Percentiles rank a stretch among this genome's conserved stretches.
phyloP scores from a whole-genome alignment of 2,888 invertebrate genomes.

The Himalopsyche japonica region DNA sequence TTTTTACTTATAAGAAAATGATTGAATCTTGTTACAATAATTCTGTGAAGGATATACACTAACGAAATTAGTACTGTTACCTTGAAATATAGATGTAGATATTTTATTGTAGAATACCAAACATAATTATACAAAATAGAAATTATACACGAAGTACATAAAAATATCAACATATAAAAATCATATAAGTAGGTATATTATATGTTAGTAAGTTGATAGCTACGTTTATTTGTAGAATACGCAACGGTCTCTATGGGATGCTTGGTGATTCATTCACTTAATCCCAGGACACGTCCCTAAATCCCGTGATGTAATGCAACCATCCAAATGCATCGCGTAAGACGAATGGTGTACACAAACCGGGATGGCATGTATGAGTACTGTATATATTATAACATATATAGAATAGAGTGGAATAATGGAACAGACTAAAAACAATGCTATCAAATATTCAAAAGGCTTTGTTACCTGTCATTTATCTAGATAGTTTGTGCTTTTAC shows the following conservation, averaged over 20 bases:
- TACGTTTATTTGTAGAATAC: neutral
- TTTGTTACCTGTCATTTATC: neutral
- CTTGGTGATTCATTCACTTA: constrained; percentile 34
- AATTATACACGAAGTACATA: too few species aligned
- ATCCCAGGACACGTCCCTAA: constrained; percentile 32
- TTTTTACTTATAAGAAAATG: too few species aligned
- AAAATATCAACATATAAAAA: too few species aligned
- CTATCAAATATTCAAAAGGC: neutral
- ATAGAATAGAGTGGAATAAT: neutral
- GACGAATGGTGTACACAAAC: constrained; percentile 2
- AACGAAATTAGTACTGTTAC: too few species aligned
- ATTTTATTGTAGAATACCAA: too few species aligned
- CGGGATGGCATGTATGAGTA: neutral
- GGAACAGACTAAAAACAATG: neutral
- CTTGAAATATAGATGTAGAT: too few species aligned
- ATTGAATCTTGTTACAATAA: too few species aligned
- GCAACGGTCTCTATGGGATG: constrained; percentile 11
- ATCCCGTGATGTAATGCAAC: constrained; percentile 33
- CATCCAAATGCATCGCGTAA: neutral
- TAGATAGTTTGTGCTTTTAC: neutral
- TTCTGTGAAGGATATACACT: too few species aligned
- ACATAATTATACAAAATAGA: too few species aligned
- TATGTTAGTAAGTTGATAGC: neutral
- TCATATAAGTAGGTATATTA: too few species aligned
- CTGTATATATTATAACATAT: neutral